Base-by-base conservation (phyloP, 2,888 invertebrate species). In the Ormyrus thymus region DNA sequence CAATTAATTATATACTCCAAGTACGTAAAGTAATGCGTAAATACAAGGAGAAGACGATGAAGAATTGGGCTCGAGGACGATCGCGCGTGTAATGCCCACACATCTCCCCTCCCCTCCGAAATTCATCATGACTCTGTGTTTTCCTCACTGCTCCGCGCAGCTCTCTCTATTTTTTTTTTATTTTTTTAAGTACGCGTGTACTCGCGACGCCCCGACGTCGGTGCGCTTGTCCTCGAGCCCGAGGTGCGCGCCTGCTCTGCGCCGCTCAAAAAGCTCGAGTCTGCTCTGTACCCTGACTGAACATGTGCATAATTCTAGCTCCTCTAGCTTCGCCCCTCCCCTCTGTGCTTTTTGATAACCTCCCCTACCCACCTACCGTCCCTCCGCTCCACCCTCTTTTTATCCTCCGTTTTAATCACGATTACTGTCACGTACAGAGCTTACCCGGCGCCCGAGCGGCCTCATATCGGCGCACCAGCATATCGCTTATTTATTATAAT, bases 41-140 rank as follows among this genome's bases (percentile, higher is more conserved):
- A 46, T 77, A 76, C 62, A 66, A 29, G 46, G 13, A 73, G 46
- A 71, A 50, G 68, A 69, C 53, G 64, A 83, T 68, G 84, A 86
- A 88, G 88, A 88, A 89, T 89, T 89, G 87, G 89, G 88, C 90
- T 89, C 88, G 88, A 89, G 90, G 90, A 90, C 87, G 89, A 90
- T 85, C 88, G 86, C 83, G 56, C 71, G 76, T 74, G 62, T 70
- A 13, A 9, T n/a, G 13, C 8, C 8, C 51, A 4, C 61, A n/a
- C n/a, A 7, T 62, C 45, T 13, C 58, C 7, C 9, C 6, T 43
- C 7, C 9, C 51, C 29, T n/a, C 7, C 45, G 53, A 46, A 51
- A 59, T 68, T 74, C 55, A 75, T 72, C 68, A 72, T 55, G 51
- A 55, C 79, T 53, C 43, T 46, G 53, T 43, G 55, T 9, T 64